Base-by-base conservation (phyloP, 2,888 invertebrate species). In the Eilema depressum region DNA sequence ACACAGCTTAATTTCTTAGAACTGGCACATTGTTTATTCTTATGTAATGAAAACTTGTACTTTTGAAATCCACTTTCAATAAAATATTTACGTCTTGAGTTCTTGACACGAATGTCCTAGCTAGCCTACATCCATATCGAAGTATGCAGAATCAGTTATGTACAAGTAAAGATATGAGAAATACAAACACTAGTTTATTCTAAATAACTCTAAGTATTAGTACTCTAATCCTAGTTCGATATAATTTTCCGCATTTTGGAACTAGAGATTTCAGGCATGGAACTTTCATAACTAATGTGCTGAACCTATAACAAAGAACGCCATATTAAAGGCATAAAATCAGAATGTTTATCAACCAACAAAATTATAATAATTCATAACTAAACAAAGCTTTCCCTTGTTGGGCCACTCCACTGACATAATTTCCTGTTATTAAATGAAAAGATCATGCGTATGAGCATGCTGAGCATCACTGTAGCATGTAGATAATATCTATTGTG, bases 361-460 rank as follows among this genome's bases (percentile, higher is more conserved):
- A 47, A 37, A 11, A 63, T 8, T 66, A 67, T 64, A 33, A 76
- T 77, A 73, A 72, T 69, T 76, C 71, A 75, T 68, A 74, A 74
- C 69, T 63, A 71, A 73, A 75, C 65, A 56, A 70, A 57, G 75
- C 81, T 85, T 83, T 86, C 85, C 71, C 81, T 87, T 83, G 82
- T 86, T 80, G 76, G 25, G 59, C 26, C 59, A 26, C 59, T 74
- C 47, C 80, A 61, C 77, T 87, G 84, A 82, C 86, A 86, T 87
- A 85, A 86, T 87, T 80, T 88, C 89, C 89, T 87, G 88, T 84
- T 78, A 81, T 77, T 80, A 81, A 79, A 77, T 77, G 82, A 82
- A 77, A 81, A 82, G 75, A 83, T 82, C 75, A 78, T 74, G 68
- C 69, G 74, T 75, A 67, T 73, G 74, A 67, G 67, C 65, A 70